Conservation (phyloP, 2,888 invertebrate species). For the Aleiodes leptofemur region DNA sequence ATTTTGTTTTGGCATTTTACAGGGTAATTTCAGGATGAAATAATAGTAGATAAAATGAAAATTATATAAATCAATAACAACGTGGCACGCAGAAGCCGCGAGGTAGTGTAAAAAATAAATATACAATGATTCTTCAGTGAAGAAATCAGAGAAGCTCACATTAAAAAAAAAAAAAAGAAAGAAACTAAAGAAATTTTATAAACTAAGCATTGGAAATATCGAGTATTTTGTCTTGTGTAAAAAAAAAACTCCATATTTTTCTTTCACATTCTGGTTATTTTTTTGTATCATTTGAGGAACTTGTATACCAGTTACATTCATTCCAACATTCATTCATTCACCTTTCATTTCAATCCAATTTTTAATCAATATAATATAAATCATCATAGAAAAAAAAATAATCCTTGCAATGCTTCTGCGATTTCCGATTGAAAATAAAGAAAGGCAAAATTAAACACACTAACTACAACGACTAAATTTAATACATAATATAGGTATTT, state of each 20-base stretch:
- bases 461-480: constrained; percentile 57
- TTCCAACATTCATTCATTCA: constrained; percentile 56
- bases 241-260: constrained; percentile 55
- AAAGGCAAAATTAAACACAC: constrained; percentile 51
- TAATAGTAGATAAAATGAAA: constrained; percentile 18
- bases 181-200: constrained; percentile 18
- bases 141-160: constrained; percentile 45
- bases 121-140: constrained; percentile 48
- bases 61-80: constrained; percentile 36
- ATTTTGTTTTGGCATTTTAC: constrained; percentile 52
- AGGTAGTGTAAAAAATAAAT: constrained; percentile 47
- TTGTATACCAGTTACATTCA: constrained; percentile 82
- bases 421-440: constrained; percentile 42
- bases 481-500: constrained; percentile 40
- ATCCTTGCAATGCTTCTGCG: constrained; percentile 15
- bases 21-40: constrained; percentile 53
- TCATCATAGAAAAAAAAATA: constrained; percentile 25
- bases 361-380: constrained; percentile 22
- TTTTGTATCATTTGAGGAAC: constrained; percentile 79
- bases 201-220: not conserved
- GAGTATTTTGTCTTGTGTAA: constrained; percentile 58
- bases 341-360: constrained; percentile 51
- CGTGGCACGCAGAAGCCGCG: constrained; percentile 43
- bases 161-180: constrained; percentile 39
- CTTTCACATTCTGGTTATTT: constrained; percentile 67